These are phyloP conservation scores for Timema cristinae DNA, from an alignment of 2,888 invertebrate genomes.

Conservation along the genomic window DNA sequence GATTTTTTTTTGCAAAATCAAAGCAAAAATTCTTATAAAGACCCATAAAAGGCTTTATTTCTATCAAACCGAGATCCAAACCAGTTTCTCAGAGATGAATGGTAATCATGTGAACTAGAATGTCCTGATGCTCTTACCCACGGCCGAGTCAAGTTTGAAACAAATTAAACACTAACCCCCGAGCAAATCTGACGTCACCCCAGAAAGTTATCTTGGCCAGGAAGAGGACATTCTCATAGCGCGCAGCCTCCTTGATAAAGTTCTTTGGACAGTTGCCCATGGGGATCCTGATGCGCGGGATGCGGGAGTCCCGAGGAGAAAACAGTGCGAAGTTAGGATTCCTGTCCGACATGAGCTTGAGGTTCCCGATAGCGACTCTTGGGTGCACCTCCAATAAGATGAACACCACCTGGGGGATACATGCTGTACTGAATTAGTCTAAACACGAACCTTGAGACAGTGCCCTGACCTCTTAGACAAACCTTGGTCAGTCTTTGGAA, in stretches of 20 bases:
- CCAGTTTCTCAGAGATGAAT: neutral
- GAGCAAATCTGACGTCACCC: slow-evolving; percentile 59
- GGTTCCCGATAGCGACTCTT: slow-evolving; percentile 66
- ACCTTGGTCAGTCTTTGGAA: no score
- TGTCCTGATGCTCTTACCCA: neutral
- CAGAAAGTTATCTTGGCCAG: slow-evolving; percentile 68
- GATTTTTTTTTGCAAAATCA: no score
- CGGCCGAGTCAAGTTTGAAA: neutral
- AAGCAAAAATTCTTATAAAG: neutral
- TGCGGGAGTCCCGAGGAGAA: slow-evolving; percentile 70
- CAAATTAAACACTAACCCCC: slow-evolving; percentile 49
- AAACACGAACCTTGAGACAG: no score
- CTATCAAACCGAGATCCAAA: neutral
- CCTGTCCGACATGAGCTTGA: slow-evolving; percentile 57
- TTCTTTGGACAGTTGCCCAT: slow-evolving; percentile 55
- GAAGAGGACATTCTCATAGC: slow-evolving; percentile 61
- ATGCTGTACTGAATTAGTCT: no score
- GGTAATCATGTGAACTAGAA: no score
- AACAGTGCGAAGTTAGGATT: slow-evolving; percentile 64
- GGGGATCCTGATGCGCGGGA: slow-evolving; percentile 74
- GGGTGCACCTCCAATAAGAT: slow-evolving; percentile 71
- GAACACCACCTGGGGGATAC: slow-evolving; percentile 56
- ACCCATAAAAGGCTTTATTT: neutral
- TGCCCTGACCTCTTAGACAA: no score
- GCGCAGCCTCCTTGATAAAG: slow-evolving; percentile 45